These are phyloP conservation scores for Scomberomorus guttatus DNA, from an alignment of 2,797 vertebrate genomes.

Conservation along the genomic window DNA sequence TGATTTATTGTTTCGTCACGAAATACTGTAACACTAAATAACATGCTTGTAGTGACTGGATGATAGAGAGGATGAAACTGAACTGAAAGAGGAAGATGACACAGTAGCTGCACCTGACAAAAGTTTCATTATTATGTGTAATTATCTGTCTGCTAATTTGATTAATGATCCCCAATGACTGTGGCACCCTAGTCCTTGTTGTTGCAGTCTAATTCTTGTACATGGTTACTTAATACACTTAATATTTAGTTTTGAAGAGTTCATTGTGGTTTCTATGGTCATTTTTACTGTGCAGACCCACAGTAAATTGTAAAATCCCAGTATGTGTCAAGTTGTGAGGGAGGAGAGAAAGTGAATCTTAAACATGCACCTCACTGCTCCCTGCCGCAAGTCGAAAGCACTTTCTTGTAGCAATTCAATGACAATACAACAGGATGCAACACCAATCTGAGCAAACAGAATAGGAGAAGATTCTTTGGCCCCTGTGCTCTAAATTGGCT, in stretches of 20 bases:
- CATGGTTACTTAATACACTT: neutral
- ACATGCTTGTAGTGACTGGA: conserved; percentile 11
- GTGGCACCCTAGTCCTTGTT: neutral
- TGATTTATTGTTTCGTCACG: conserved; percentile 23
- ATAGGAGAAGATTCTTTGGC: conserved; percentile 63
- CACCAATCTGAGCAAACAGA: conserved; percentile 59
- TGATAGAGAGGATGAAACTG: conserved; percentile 9
- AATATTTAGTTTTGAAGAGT: neutral
- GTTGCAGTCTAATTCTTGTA: neutral
- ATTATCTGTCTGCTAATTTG: neutral
- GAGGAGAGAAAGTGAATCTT: conserved; percentile 12
- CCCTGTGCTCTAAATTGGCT: conserved; percentile 76
- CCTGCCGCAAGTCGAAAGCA: conserved; percentile 31
- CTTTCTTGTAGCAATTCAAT: conserved; percentile 40
- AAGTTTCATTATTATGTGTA: neutral
- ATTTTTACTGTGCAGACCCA: neutral
- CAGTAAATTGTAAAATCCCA: neutral
- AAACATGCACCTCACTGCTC: conserved; percentile 7
- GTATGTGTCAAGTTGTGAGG: neutral
- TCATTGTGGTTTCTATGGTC: neutral
- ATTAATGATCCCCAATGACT: neutral
- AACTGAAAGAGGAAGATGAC: neutral
- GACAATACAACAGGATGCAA: conserved; percentile 69
- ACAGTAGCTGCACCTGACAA: neutral
- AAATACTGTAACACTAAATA: conserved; percentile 23